Evolutionary conservation across 2,797 vertebrate species (phyloP), one percentile per base, ranked within the genome.

Genomic region (Monodelphis domestica): DNA sequence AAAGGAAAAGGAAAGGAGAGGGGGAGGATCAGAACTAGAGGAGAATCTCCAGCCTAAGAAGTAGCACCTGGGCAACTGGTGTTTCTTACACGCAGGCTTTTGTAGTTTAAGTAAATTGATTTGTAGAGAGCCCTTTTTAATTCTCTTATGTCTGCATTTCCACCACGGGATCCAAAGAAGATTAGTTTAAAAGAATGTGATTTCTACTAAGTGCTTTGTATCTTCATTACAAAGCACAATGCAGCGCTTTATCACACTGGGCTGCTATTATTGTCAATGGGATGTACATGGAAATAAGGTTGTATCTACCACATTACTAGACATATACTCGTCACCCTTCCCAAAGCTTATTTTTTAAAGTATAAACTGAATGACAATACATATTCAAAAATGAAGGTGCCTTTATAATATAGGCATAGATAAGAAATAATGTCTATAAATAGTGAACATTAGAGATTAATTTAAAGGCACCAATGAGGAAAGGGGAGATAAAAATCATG

Each of bases 191-290:
- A 97, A 97, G 96, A 94, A 92, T 89, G 88, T 95, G 91, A 95
- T 97, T 97, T 95, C 96, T 84, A 91, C 96, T 90, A 95, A 97
- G 91, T 97, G 96, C 93, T 96, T 96, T 97, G 97, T 97, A 91
- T 96, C 96, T 97, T 96, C 95, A 90, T 97, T 97, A 97, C 97
- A 97, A 97, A 96, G 94, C 95, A 94, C 95, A 95, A 93, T 96
- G 94, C 95, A 95, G 96, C 95, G 95, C 93, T 96, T 94, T 94
- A 94, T 95, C 92, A 93, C 95, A 94, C 28, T 53, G 94, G 92
- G 89, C 91, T 57, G 26, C 91, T 89, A 45, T 97, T 96, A 84
- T 57, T 95, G 91, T 89, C 89, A 87, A 51, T 54, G 89, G 95
- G 94, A 52, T 93, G 84, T 52, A 87, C 89, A 28, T 90, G 91